phyloP scores from a whole-genome alignment of 2,888 invertebrate species.

The Meiosimyza platycephala region DNA sequence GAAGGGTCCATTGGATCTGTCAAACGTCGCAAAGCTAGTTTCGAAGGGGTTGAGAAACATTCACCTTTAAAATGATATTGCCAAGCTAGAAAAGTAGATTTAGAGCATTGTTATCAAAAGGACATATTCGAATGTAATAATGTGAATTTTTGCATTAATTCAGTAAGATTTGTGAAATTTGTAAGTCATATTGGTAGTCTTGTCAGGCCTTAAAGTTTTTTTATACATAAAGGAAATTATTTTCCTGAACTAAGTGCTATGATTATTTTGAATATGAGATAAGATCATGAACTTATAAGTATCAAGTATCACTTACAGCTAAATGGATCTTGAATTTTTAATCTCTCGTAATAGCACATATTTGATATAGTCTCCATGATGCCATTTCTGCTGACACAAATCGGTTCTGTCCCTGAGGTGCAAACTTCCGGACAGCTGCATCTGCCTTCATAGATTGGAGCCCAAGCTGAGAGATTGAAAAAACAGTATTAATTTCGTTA shows the following conservation, averaged over 20 bases:
- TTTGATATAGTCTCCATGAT: slow-evolving; percentile 55
- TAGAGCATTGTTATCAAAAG: not conserved
- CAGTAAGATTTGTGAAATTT: too few relatives aligned
- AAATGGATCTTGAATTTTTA: slow-evolving; percentile 53
- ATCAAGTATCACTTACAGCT: slow-evolving; percentile 48
- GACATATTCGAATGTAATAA: not conserved
- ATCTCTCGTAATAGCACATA: slow-evolving; percentile 54
- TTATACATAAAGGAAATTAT: too few relatives aligned
- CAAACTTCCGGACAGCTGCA: slow-evolving; percentile 53
- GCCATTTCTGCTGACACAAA: slow-evolving; percentile 55
- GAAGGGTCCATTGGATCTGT: not conserved
- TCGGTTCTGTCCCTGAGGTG: slow-evolving; percentile 48
- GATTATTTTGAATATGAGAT: too few relatives aligned
- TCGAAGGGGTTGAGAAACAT: slow-evolving; percentile 38
- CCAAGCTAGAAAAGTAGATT: slow-evolving; percentile 47
- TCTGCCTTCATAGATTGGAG: slow-evolving; percentile 52
- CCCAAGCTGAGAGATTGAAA: slow-evolving; percentile 50
- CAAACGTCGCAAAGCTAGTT: too few relatives aligned
- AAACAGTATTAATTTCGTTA: too few relatives aligned
- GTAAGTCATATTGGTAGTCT: too few relatives aligned
- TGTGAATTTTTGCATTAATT: too few relatives aligned
- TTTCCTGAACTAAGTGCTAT: too few relatives aligned
- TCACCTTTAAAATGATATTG: slow-evolving; percentile 48
- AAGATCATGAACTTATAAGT: not conserved
- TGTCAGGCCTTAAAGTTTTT: too few relatives aligned